Base-by-base conservation (phyloP, 35 echinoderm and acorn worm genomes). In the Anneissia japonica region DNA sequence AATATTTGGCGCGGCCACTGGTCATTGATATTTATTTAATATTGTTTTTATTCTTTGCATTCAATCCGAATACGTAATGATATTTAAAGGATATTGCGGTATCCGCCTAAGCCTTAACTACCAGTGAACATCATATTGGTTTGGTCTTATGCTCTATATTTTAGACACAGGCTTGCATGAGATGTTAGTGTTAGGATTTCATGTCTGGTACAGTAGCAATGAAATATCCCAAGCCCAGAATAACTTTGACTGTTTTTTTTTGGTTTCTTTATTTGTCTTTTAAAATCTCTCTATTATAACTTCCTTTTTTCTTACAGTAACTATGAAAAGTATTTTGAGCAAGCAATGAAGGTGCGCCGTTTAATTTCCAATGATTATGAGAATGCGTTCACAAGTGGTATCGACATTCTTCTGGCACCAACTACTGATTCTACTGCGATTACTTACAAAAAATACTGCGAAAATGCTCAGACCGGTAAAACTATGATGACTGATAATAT, bases 401-500 rank as follows among this genome's bases (percentile, higher is more conserved):
- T 97, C 12, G 89, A 97, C 72, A 39, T 97, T 37, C 40, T 97
- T 12, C 78, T 97, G 7, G 93, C 95, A n/a, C 95, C 95, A n/a
- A 91, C 87, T 30, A 75, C 84, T 32, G 64, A 89, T 33, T 79
- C 81, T 79, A 85, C 91, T 43, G 85, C 82, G 0, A 35, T 72
- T 7, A 82, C 74, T 1, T 93, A 83, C 51, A 74, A 38, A 36
- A 82, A 93, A 13, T 93, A 82, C 64, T 46, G 29, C 21, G n/a
- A 26, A 0, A 39, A 79, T 34, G 91, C 93, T 75, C 85, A 81
- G 34, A 74, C 86, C 17, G 74, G 80, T 35, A 91, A 86, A 40
- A 74, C 51, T 38, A 86, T 91, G 73, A 79, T 33, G 74, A 35
- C 88, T 51, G 95, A 97, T 84, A 81, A 88, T 14, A 43, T 86